These are phyloP conservation scores for Catamblyrhynchus diadema DNA, from an alignment of 2,797 vertebrate species.

Conservation along the genomic window DNA sequence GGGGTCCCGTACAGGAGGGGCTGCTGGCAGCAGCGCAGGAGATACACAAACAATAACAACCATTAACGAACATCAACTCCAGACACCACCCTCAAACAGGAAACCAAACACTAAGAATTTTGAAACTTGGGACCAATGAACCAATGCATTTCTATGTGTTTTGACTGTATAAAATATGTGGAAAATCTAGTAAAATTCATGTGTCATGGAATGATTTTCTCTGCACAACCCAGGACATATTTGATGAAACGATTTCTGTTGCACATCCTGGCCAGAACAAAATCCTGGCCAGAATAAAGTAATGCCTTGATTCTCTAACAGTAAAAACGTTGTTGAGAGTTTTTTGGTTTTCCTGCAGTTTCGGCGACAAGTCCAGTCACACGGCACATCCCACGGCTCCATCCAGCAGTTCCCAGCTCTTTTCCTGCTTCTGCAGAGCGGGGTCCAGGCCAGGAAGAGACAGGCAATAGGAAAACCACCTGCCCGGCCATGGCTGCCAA, in stretches of 20 bases:
- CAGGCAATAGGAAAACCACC: background rate
- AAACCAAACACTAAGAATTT: background rate
- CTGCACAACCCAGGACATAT: background rate
- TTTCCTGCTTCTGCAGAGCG: background rate
- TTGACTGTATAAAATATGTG: background rate
- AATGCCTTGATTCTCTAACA: background rate
- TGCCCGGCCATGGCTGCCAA: background rate
- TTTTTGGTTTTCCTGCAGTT: background rate
- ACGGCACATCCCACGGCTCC: background rate
- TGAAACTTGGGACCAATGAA: background rate
- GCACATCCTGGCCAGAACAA: background rate
- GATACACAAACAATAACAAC: background rate
- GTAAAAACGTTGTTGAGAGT: background rate
- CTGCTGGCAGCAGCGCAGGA: background rate
- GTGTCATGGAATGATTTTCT: background rate
- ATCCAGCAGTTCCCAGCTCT: background rate
- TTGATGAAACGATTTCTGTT: background rate
- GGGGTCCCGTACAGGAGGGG: background rate
- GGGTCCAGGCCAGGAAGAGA: background rate
- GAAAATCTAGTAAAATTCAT: background rate
- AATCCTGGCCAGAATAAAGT: background rate
- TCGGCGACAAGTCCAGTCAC: background rate
- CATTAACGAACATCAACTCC: fast-evolving
- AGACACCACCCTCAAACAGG: no score
- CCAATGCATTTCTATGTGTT: background rate